phyloP scores from a whole-genome alignment of 2,113 vertebrate species.

The Polypterus bichir region DNA sequence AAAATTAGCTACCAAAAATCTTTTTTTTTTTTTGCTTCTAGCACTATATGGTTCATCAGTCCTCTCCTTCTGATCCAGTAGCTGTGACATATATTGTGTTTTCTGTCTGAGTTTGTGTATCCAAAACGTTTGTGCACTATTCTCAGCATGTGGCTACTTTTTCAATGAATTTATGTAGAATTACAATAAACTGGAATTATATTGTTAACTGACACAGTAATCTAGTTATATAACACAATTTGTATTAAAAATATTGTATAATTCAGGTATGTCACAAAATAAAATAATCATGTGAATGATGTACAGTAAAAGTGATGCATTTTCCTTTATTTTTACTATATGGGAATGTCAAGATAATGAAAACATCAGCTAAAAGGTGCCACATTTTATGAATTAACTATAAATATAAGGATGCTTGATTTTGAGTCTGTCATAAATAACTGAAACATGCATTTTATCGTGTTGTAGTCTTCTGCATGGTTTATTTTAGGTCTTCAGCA shows the following conservation, averaged over 20 bases:
- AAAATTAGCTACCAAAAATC: neutral
- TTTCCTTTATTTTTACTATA: too few species aligned
- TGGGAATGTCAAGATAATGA: too few species aligned
- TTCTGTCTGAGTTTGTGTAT: slow-evolving; percentile 5
- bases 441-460: too few species aligned
- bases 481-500: too few species aligned
- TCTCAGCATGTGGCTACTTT: slow-evolving; percentile 2
- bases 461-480: too few species aligned
- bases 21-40: neutral
- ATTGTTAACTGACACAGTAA: slow-evolving; percentile 29
- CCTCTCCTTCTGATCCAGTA: neutral
- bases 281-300: slow-evolving; percentile 15
- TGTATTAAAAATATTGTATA: slow-evolving; percentile 17
- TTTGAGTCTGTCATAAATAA: too few species aligned
- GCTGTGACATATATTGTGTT: neutral
- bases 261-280: slow-evolving; percentile 17
- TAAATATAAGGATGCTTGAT: too few species aligned
- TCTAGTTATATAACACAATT: slow-evolving; percentile 27
- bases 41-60: slow-evolving; percentile 1
- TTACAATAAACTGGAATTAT: slow-evolving; percentile 60
- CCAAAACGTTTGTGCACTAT: slow-evolving; percentile 26
- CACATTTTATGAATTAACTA: too few species aligned
- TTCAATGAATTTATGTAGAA: slow-evolving; percentile 36
- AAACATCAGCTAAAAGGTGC: too few species aligned
- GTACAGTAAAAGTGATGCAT: too few species aligned